Percentiles rank a stretch among this genome's conserved stretches.
These are phyloP conservation scores for Crematogaster levior DNA, from an alignment of 2,888 invertebrate species.

Conservation along the genomic window DNA sequence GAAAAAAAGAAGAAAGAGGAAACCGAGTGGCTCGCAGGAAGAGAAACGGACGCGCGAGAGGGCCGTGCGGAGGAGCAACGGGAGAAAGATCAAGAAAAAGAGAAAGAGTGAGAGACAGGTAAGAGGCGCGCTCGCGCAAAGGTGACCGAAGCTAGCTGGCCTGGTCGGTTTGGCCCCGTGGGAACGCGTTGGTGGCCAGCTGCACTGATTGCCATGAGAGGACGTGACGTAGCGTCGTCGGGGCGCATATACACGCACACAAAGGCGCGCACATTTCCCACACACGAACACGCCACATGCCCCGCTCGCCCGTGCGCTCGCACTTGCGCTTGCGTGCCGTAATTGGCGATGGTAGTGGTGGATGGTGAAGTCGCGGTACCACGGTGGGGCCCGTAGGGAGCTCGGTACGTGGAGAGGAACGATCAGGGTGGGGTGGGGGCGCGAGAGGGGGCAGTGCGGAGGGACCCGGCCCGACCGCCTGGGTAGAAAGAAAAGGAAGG, in stretches of 20 bases:
- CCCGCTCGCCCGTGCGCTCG: slow-evolving; percentile 58
- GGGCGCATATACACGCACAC: slow-evolving; percentile 20
- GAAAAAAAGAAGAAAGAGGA: slow-evolving; percentile 20
- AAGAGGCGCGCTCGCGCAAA: slow-evolving; percentile 72
- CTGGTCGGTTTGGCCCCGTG: slow-evolving; percentile 82
- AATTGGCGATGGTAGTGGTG: slow-evolving; percentile 65
- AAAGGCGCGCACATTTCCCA: not conserved
- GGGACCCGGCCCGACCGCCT: slow-evolving; percentile 52
- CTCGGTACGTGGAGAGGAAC: slow-evolving; percentile 23
- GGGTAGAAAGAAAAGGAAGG: slow-evolving; percentile 44
- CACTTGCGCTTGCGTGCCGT: slow-evolving; percentile 69
- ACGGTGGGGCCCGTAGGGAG: slow-evolving; percentile 30
- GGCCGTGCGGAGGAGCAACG: slow-evolving; percentile 14
- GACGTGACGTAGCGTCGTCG: slow-evolving; percentile 80
- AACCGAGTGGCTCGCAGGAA: not conserved
- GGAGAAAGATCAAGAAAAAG: slow-evolving; percentile 44
- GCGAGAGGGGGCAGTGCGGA: slow-evolving; percentile 11
- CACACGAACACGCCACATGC: not conserved
- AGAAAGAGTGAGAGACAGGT: slow-evolving; percentile 61
- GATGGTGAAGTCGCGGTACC: slow-evolving; percentile 55
- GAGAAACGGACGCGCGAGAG: not conserved
- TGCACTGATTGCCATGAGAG: slow-evolving; percentile 84
- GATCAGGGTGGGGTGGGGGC: not conserved
- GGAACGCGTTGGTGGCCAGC: slow-evolving; percentile 85
- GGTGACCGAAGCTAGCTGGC: slow-evolving; percentile 73